A percentile compares a stretch with the other conserved stretches of the same genome.
Evolutionary conservation across 2,888 invertebrate genomes (phyloP).

Genomic region (Hirtodrosophila cameraria): DNA sequence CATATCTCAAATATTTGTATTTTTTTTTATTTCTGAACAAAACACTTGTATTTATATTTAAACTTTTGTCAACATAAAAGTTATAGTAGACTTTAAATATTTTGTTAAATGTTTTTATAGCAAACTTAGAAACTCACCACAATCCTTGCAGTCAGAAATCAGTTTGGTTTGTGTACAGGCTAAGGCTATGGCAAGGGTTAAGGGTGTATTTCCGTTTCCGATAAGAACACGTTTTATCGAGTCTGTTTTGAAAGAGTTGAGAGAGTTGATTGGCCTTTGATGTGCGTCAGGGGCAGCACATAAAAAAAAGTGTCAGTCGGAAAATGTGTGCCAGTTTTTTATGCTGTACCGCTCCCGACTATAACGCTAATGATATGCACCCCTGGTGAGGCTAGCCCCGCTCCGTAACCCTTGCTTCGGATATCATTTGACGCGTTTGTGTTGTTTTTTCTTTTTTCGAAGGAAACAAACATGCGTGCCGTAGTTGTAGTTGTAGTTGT

Average conservation of each 20-base stretch:
- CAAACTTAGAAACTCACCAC: constrained; percentile 35
- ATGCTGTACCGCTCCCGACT: neutral
- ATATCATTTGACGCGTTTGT: constrained; percentile 61
- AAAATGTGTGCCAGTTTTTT: constrained; percentile 72
- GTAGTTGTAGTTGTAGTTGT: constrained; percentile 23
- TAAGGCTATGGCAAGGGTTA: constrained; percentile 51
- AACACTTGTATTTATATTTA: too few relatives aligned
- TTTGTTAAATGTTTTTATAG: constrained; percentile 32
- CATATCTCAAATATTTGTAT: too few relatives aligned
- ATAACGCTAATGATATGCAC: constrained; percentile 81
- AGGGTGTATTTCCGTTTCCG: constrained; percentile 72
- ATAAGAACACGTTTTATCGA: constrained; percentile 51
- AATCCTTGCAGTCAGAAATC: neutral
- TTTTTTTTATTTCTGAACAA: too few relatives aligned
- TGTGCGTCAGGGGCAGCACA: constrained; percentile 49
- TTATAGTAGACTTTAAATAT: neutral
- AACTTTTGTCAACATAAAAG: too few relatives aligned
- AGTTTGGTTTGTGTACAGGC: constrained; percentile 34
- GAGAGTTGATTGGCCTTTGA: constrained; percentile 78
- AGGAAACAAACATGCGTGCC: constrained; percentile 75
- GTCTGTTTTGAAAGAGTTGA: constrained; percentile 27
- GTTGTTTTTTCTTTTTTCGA: constrained; percentile 50
- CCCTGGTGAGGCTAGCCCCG: constrained; percentile 57
- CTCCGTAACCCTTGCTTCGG: constrained; percentile 22
- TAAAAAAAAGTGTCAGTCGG: constrained; percentile 66